Evolutionary conservation across 30 jellyfish, hydroid and myxozoan genomes (phyloP).

Genomic region (Pseudorhiza aurosa): DNA sequence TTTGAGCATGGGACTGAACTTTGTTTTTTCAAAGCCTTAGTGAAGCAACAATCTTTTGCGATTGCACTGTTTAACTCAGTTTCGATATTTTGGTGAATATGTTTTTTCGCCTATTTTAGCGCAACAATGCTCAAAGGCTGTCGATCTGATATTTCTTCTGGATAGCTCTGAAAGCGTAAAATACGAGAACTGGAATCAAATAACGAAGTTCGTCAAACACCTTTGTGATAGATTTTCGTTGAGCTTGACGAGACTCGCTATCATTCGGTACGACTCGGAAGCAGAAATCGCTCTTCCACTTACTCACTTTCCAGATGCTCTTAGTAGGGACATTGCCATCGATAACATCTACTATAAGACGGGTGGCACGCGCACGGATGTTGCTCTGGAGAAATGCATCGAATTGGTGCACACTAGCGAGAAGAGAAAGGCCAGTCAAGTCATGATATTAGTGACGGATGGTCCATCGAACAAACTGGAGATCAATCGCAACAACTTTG

Average conservation of each 20-base stretch:
- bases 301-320: conserved; percentile 82
- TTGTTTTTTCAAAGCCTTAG: too few species aligned
- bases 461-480: conserved; percentile 94
- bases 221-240: conserved; percentile 75
- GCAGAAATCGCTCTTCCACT: conserved; percentile 89
- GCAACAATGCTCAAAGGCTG: conserved; percentile 86
- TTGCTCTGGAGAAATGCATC: conserved; percentile 92
- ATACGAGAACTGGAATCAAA: conserved; percentile 88
- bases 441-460: conserved; percentile 85
- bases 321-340: conserved; percentile 81
- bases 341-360: conserved; percentile 94
- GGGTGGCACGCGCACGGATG: conserved; percentile 97
- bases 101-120: not conserved
- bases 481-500: conserved; percentile 82
- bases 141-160: conserved; percentile 80
- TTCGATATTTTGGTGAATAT: not conserved
- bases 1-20: too few species aligned
- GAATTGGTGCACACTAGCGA: conserved; percentile 81
- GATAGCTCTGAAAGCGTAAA: conserved; percentile 98
- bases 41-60: too few species aligned
- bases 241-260: conserved; percentile 78
- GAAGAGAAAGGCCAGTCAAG: conserved; percentile 88
- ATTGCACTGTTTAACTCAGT: not conserved
- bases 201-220: conserved; percentile 78
- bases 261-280: conserved; percentile 91